These are phyloP conservation scores for Clamator glandarius DNA, from an alignment of 2,797 vertebrate species.

Conservation along the genomic window DNA sequence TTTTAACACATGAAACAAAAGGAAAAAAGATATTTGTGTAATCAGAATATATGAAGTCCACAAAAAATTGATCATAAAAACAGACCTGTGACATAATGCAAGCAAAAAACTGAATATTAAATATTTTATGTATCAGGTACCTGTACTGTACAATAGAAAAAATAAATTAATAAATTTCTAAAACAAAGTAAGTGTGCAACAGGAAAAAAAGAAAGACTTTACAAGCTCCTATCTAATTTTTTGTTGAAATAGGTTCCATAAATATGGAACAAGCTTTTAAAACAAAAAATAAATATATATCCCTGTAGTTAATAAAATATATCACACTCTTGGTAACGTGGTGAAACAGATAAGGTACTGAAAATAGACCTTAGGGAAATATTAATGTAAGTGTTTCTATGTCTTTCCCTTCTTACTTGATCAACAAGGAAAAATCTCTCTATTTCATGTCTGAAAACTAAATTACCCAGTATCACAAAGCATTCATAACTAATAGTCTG, in stretches of 20 bases:
- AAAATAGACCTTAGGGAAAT: neutral
- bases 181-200: neutral
- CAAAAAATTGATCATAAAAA: neutral
- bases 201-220: neutral
- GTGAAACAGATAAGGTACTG: neutral
- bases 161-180: neutral
- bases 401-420: neutral
- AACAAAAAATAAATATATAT: neutral
- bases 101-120: rapidly evolving
- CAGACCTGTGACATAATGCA: neutral
- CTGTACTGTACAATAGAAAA: neutral
- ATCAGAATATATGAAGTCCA: neutral
- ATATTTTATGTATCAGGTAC: neutral
- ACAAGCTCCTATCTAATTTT: neutral
- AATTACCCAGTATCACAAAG: neutral
- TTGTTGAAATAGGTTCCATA: neutral
- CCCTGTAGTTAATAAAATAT: neutral
- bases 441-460: neutral
- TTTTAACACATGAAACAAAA: neutral
- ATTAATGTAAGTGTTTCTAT: neutral
- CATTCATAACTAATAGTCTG: neutral
- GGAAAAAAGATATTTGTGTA: neutral
- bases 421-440: neutral
- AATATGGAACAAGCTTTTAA: neutral
- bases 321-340: neutral